Conservation (phyloP, 2,113 vertebrate genomes). For the Rafetus swinhoei region DNA sequence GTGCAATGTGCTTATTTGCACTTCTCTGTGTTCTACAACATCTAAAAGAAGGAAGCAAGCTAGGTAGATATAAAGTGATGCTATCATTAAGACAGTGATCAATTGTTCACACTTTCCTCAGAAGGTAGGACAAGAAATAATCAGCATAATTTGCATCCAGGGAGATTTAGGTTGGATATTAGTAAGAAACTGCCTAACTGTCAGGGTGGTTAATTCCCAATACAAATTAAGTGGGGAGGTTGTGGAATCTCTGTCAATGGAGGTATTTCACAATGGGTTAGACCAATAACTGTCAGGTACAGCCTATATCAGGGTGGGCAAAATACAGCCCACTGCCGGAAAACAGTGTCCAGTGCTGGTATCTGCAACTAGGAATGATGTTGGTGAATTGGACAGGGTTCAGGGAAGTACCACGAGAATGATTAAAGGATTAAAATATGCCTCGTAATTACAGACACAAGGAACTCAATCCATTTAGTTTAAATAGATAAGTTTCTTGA, state of each 20-base stretch:
- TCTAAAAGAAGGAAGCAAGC: background rate
- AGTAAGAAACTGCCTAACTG: too few species aligned
- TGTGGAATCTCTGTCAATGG: too few species aligned
- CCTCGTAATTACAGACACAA: background rate
- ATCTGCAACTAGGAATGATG: background rate
- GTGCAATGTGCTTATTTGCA: background rate
- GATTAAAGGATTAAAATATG: background rate
- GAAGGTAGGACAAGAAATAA: too few species aligned
- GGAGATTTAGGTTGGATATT: too few species aligned
- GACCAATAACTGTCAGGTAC: too few species aligned
- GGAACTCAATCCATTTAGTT: background rate
- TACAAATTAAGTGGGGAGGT: too few species aligned
- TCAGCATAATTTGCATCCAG: too few species aligned
- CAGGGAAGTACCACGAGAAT: background rate
- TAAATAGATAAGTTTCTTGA: background rate
- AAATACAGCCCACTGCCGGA: background rate
- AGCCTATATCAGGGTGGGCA: too few species aligned
- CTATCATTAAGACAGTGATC: too few species aligned
- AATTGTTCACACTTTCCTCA: too few species aligned
- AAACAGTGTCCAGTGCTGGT: background rate
- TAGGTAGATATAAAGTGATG: background rate
- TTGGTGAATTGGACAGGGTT: background rate
- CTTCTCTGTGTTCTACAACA: background rate
- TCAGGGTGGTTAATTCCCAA: too few species aligned
- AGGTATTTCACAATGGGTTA: too few species aligned